phyloP scores from a whole-genome alignment of 2,888 invertebrate species.

The Diaprepes abbreviatus region DNA sequence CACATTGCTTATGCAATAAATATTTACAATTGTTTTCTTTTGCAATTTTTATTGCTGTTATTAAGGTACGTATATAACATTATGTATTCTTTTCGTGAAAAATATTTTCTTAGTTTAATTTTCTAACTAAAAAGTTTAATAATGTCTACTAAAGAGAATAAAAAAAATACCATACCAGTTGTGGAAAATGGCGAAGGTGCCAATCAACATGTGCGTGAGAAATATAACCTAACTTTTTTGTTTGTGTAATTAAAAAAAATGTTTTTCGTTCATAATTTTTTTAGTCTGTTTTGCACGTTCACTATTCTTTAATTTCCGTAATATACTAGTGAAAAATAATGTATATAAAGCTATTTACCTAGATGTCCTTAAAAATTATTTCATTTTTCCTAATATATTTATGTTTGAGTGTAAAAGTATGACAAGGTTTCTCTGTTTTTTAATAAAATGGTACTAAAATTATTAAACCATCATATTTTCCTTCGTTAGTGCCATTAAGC shows the following conservation, averaged over 20 bases:
- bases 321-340: too few species aligned
- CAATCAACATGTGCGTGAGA: neutral
- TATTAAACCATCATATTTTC: too few species aligned
- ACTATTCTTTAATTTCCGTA: too few species aligned
- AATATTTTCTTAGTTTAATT: neutral
- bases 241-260: neutral
- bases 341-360: too few species aligned
- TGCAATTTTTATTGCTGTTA: neutral
- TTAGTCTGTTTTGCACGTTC: too few species aligned
- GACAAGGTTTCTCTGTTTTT: too few species aligned
- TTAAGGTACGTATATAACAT: slow-evolving; percentile 6
- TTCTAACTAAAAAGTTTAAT: neutral
- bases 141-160: neutral
- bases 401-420: too few species aligned
- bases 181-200: neutral
- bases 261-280: neutral
- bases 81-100: neutral
- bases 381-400: too few species aligned
- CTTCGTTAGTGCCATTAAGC: too few species aligned
- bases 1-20: slow-evolving; percentile 6
- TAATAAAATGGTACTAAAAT: too few species aligned
- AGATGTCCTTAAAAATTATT: too few species aligned
- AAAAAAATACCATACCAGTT: neutral
- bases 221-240: slow-evolving; percentile 5
- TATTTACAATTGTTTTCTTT: neutral